These are phyloP conservation scores for Macrotrachela quadricornifera DNA, from an alignment of 1,140 invertebrate species.

Conservation along the genomic window DNA sequence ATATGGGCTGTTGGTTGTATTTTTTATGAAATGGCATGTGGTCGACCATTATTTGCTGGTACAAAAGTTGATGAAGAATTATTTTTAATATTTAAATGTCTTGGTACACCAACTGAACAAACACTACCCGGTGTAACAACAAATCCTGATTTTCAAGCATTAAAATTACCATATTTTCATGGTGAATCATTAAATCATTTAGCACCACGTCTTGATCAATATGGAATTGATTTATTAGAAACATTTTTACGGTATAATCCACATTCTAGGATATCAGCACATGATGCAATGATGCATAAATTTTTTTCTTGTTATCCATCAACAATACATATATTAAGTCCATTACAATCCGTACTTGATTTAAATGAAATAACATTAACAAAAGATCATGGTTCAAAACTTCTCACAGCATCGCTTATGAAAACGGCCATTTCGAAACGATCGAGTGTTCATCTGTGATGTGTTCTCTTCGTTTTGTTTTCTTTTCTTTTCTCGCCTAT, in stretches of 20 bases:
- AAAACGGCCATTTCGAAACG: too few relatives aligned
- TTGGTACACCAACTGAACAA: conserved; percentile 38
- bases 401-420: too few relatives aligned
- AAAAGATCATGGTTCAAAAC: too few relatives aligned
- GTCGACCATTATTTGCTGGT: conserved; percentile 45
- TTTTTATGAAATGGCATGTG: conserved; percentile 48
- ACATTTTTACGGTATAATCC: conserved; percentile 40
- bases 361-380: too few relatives aligned
- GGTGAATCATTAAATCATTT: conserved; percentile 34
- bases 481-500: too few relatives aligned
- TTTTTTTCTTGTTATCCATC: conserved; percentile 46
- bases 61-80: conserved; percentile 44
- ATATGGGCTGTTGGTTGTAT: conserved; percentile 57
- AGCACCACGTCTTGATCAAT: conserved; percentile 28
- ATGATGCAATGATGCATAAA: conserved; percentile 59
- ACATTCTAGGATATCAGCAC: conserved; percentile 56
- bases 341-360: too few relatives aligned
- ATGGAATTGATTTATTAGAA: conserved; percentile 37
- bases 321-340: not conserved
- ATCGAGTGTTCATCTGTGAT: too few relatives aligned
- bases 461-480: too few relatives aligned
- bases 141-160: conserved; percentile 34
- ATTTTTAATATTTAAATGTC: conserved; percentile 33
- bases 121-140: conserved; percentile 33
- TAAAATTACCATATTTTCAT: conserved; percentile 34